Evolutionary conservation across 1,140 invertebrate species (phyloP).

Genomic region (Leptopilina clavipes): DNA sequence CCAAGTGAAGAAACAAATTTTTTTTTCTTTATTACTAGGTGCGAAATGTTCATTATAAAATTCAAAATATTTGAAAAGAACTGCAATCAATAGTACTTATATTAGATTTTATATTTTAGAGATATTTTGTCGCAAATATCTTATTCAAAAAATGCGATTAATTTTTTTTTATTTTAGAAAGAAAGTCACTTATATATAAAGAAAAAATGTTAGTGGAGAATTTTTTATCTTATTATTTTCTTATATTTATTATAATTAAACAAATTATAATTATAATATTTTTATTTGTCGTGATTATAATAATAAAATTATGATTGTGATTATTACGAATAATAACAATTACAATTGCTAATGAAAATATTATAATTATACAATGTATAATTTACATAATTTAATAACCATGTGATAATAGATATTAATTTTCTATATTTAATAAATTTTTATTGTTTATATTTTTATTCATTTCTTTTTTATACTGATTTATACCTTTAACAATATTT

Average conservation of each 20-base stretch:
- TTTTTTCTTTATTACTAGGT: neutral
- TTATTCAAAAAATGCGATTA: neutral
- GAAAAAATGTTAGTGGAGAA: neutral
- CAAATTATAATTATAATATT: too few relatives aligned
- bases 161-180: neutral
- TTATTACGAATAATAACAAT: neutral
- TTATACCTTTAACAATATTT: neutral
- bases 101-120: neutral
- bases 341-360: neutral
- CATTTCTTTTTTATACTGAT: neutral
- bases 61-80: neutral
- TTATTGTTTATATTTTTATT: slow-evolving; percentile 4
- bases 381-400: neutral
- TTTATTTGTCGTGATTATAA: too few relatives aligned
- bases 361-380: neutral
- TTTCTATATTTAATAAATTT: slow-evolving; percentile 22
- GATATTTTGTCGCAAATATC: neutral
- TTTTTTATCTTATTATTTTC: neutral
- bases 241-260: too few relatives aligned
- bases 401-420: slow-evolving; percentile 32
- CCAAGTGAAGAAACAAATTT: slow-evolving; percentile 31
- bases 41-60: too few relatives aligned
- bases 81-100: neutral
- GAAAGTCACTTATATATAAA: too few relatives aligned
- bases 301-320: too few relatives aligned